phyloP scores from a whole-genome alignment of 1,140 invertebrate species.

The Muscidifurax raptorellus region DNA sequence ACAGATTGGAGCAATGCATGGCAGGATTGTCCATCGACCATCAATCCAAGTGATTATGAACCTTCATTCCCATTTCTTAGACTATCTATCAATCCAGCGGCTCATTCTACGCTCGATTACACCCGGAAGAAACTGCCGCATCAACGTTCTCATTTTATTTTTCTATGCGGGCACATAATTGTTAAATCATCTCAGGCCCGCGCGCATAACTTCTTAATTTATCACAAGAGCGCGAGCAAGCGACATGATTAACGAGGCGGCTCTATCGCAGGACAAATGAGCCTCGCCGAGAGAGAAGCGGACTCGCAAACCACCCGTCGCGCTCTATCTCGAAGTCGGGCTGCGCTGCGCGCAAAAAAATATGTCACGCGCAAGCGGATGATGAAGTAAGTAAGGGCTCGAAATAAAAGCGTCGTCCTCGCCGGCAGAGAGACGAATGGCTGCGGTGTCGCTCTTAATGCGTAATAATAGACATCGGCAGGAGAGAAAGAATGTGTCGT shows the following conservation, averaged over 20 bases:
- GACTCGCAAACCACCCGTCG: not conserved
- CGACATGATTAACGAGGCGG: not conserved
- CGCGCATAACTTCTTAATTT: not conserved
- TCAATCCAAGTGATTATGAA: not conserved
- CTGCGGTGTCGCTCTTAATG: not conserved
- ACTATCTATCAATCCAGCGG: not conserved
- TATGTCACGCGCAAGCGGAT: not conserved
- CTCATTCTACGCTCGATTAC: not conserved
- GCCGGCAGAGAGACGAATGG: not conserved
- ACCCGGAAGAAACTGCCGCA: not conserved
- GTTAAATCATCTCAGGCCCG: conserved; percentile 1
- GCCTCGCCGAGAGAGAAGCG: not conserved
- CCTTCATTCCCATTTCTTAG: not conserved
- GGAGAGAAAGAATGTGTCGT: not conserved
- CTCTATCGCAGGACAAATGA: conserved; percentile 1
- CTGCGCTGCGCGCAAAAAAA: conserved; percentile 11
- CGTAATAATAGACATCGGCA: conserved; percentile 3
- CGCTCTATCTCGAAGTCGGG: not conserved
- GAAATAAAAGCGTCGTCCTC: conserved; percentile 25
- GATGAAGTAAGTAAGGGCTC: conserved; percentile 13
- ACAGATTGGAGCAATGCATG: conserved; percentile 10
- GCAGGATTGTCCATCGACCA: not conserved
- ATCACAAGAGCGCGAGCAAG: not conserved
- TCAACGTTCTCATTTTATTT: not conserved
- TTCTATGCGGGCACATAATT: not conserved